Percentiles rank a stretch among this genome's conserved stretches.
These are phyloP conservation scores for Sisor rabdophorus DNA, from an alignment of 2,113 vertebrate genomes.

Conservation along the genomic window DNA sequence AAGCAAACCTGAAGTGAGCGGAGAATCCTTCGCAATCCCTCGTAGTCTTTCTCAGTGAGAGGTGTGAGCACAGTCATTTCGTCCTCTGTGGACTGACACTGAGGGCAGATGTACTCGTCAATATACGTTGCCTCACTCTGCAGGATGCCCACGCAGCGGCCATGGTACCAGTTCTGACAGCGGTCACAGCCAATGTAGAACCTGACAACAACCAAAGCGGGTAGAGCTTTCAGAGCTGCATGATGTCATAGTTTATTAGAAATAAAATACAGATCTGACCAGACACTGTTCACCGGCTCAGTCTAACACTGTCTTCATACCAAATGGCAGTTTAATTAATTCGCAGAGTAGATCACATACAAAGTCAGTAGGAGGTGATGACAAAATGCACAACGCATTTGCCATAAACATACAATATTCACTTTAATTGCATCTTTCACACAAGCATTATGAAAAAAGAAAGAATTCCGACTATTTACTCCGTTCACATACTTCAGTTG, in stretches of 20 bases:
- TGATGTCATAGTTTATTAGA: not conserved
- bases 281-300: not conserved
- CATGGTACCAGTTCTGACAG: constrained; percentile 99
- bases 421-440: too few species aligned
- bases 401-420: too few species aligned
- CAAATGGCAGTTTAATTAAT: too few species aligned
- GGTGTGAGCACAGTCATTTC: constrained; percentile 98
- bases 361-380: too few species aligned
- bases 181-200: constrained; percentile 98
- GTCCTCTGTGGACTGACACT: constrained; percentile 97
- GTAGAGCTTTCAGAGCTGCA: not conserved
- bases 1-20: constrained; percentile 85
- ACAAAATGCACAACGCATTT: too few species aligned
- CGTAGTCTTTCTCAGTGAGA: constrained; percentile 93
- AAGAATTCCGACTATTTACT: too few species aligned
- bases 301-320: too few species aligned
- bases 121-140: constrained; percentile 97
- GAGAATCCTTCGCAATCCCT: constrained; percentile 88
- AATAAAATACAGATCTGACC: not conserved
- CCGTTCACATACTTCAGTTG: too few species aligned
- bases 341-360: too few species aligned
- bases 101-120: constrained; percentile 94
- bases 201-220: constrained; percentile 60
- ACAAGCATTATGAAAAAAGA: too few species aligned
- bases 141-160: constrained; percentile 95